A percentile compares a stretch with the other conserved stretches of the same genome.
phyloP scores from a whole-genome alignment of 2,888 invertebrate species.

The Amaurobius ferox region DNA sequence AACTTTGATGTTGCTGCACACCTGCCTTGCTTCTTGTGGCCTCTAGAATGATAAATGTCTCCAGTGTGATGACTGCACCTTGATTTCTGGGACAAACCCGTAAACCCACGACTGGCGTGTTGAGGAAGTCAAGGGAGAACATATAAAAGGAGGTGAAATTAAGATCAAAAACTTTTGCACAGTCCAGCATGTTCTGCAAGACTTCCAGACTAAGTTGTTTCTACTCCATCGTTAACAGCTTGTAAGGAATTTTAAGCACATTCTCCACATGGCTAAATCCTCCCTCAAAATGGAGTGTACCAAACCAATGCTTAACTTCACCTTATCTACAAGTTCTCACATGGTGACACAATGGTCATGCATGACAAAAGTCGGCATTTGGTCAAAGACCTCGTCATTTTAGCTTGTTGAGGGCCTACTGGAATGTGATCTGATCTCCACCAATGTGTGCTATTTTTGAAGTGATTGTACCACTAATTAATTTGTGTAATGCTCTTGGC shows the following conservation, averaged over 20 bases:
- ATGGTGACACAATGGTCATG: background rate
- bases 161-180: no score
- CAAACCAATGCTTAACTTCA: background rate
- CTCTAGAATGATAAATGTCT: constrained; percentile 29
- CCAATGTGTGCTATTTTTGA: background rate
- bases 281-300: background rate
- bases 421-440: background rate
- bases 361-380: constrained; percentile 1
- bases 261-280: constrained; percentile 61
- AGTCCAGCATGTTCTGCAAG: no score
- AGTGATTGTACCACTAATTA: constrained; percentile 3
- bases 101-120: no score
- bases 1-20: constrained; percentile 41
- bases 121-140: no score
- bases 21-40: constrained; percentile 18
- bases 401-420: background rate
- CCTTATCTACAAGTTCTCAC: background rate
- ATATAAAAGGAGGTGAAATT: no score
- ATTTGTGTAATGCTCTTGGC: constrained; percentile 2
- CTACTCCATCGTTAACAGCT: no score
- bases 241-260: no score
- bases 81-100: constrained; percentile 65
- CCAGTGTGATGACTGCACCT: constrained; percentile 63
- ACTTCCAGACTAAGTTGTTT: no score
- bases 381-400: constrained; percentile 14